Evolutionary conservation across 2,888 invertebrate species (phyloP).

Genomic region (Lasiommata megera): DNA sequence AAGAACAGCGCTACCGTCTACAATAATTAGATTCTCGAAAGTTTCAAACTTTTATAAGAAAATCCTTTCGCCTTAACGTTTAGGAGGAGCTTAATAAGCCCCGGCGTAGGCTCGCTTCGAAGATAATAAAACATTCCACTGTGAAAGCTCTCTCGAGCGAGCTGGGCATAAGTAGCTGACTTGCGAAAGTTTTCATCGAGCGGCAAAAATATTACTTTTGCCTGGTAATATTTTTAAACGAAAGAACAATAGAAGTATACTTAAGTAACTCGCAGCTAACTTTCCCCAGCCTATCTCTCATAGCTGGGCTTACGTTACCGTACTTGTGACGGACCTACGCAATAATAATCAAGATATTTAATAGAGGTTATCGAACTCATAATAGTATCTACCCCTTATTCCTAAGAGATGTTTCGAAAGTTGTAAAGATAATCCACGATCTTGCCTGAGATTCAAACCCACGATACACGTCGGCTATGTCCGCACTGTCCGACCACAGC

Average conservation of each 20-base stretch:
- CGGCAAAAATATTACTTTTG: constrained; percentile 5
- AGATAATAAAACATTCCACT: constrained; percentile 10
- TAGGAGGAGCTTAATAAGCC: constrained; percentile 1
- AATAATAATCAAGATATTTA: too few species aligned
- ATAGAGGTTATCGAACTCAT: too few species aligned
- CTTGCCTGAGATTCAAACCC: not conserved
- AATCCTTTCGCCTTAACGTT: not conserved
- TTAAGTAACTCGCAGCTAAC: not conserved
- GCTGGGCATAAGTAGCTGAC: not conserved
- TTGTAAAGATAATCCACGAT: not conserved
- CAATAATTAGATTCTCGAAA: not conserved
- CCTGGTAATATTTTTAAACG: not conserved
- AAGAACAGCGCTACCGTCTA: too few species aligned
- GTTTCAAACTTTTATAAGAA: not conserved
- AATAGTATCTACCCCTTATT: too few species aligned
- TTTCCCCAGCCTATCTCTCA: too few species aligned
- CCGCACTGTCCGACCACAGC: not conserved
- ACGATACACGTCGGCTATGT: not conserved
- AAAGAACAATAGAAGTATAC: constrained; percentile 9
- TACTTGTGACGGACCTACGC: too few species aligned
- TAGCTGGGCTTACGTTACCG: too few species aligned
- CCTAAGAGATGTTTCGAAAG: too few species aligned
- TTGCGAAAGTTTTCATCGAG: constrained; percentile 1
- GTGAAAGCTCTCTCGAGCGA: not conserved
- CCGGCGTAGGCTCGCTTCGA: not conserved